Percentiles rank a stretch among this genome's conserved stretches.
Evolutionary conservation across 2,888 invertebrate species (phyloP).

Genomic region (Pecten maximus): DNA sequence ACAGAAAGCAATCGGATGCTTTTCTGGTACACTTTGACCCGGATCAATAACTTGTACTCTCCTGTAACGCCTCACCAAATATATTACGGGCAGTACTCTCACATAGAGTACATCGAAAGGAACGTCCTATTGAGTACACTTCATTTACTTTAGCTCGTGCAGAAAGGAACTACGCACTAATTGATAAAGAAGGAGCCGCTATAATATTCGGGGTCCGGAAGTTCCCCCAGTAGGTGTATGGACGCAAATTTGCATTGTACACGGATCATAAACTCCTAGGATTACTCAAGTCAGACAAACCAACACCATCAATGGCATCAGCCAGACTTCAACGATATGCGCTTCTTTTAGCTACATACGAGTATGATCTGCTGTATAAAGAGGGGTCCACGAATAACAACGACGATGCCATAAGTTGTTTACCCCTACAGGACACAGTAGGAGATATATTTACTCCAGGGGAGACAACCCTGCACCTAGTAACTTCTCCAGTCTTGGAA

Average conservation of each 20-base stretch:
- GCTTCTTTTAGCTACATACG: constrained; percentile 48
- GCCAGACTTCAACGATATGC: constrained; percentile 53
- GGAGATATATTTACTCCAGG: constrained; percentile 41
- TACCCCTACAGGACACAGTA: background rate
- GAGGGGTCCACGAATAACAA: constrained; percentile 38
- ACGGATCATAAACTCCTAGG: constrained; percentile 53
- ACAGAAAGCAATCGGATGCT: constrained; percentile 49
- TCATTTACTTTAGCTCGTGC: constrained; percentile 52
- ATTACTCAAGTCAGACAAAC: constrained; percentile 41
- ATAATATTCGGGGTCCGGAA: constrained; percentile 61
- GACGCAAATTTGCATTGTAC: constrained; percentile 8
- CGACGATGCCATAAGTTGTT: constrained; percentile 46
- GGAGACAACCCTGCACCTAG: constrained; percentile 44
- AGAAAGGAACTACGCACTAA: constrained; percentile 61
- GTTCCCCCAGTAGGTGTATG: constrained; percentile 60
- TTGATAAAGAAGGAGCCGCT: constrained; percentile 66
- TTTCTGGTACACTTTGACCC: constrained; percentile 78
- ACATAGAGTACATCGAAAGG: constrained; percentile 50
- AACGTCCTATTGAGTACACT: constrained; percentile 49
- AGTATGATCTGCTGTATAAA: constrained; percentile 49
- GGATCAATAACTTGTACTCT: constrained; percentile 70
- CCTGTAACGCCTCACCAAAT: constrained; percentile 79
- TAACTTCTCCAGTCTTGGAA: constrained; percentile 40
- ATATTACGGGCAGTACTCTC: constrained; percentile 77
- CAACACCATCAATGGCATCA: constrained; percentile 50